Evolutionary conservation across 2,797 vertebrate species (phyloP).

Genomic region (Chelon labrosus): DNA sequence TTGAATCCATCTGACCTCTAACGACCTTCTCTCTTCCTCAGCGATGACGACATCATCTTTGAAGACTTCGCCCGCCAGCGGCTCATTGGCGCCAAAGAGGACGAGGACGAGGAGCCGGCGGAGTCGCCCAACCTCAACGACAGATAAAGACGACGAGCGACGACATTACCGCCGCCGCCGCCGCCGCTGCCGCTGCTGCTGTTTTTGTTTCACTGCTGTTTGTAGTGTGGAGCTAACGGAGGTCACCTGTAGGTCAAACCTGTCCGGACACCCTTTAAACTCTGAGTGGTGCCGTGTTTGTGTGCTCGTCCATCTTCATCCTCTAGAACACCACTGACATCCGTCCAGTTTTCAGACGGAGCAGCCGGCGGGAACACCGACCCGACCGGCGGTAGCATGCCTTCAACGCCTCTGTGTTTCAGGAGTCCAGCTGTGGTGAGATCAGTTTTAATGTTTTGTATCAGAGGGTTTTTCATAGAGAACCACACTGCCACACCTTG

Average conservation of each 20-base stretch:
- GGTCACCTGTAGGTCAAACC: slow-evolving; percentile 67
- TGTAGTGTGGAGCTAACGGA: slow-evolving; percentile 73
- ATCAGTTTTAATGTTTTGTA: slow-evolving; percentile 52
- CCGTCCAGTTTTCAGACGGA: slow-evolving; percentile 54
- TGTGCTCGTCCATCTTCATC: slow-evolving; percentile 76
- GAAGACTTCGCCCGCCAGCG: slow-evolving; percentile 97
- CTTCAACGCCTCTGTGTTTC: slow-evolving; percentile 70
- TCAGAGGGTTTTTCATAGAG: slow-evolving; percentile 34
- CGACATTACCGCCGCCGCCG: background rate
- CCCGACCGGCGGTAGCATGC: slow-evolving; percentile 50
- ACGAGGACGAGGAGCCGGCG: slow-evolving; percentile 90
- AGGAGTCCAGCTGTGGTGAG: slow-evolving; percentile 46
- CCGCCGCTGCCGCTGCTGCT: no score
- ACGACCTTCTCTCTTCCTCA: slow-evolving; percentile 51
- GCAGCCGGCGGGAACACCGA: slow-evolving; percentile 5
- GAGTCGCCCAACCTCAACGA: slow-evolving; percentile 89
- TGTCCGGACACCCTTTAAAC: slow-evolving; percentile 79
- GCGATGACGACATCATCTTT: slow-evolving; percentile 97
- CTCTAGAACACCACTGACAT: slow-evolving; percentile 57
- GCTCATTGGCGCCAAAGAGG: slow-evolving; percentile 90
- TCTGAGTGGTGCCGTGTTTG: slow-evolving; percentile 75
- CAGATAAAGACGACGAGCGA: slow-evolving; percentile 85
- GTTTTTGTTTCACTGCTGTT: slow-evolving; percentile 39
- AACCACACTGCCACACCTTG: slow-evolving; percentile 38
- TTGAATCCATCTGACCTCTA: background rate